phyloP scores from a whole-genome alignment of 2,113 vertebrate species.

The Oncorhynchus clarkii region DNA sequence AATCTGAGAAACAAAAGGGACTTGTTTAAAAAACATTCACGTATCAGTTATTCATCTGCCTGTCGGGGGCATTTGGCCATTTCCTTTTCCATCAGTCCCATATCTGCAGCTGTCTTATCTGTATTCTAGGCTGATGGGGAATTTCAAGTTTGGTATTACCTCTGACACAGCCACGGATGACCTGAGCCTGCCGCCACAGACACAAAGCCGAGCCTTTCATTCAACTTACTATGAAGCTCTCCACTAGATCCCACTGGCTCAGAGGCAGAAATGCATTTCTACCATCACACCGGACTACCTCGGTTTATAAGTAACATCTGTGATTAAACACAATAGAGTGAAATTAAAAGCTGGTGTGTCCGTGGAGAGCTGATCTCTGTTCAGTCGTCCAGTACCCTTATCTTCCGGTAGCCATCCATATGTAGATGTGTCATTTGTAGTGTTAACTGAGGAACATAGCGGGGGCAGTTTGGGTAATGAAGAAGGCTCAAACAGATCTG shows the following conservation, averaged over 20 bases:
- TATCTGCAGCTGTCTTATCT: slow-evolving; percentile 70
- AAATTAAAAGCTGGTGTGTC: neutral
- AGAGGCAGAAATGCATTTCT: slow-evolving; percentile 22
- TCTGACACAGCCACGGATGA: slow-evolving; percentile 65
- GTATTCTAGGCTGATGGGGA: slow-evolving; percentile 68
- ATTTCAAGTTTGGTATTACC: slow-evolving; percentile 72
- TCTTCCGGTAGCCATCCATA: slow-evolving; percentile 62
- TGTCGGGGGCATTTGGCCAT: slow-evolving; percentile 48
- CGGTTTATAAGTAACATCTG: neutral
- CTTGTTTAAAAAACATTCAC: slow-evolving; percentile 51
- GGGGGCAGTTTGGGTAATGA: slow-evolving; percentile 45
- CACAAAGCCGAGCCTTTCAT: slow-evolving; percentile 46
- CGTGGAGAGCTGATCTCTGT: neutral
- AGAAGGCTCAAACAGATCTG: slow-evolving; percentile 59
- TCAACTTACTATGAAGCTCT: slow-evolving; percentile 36
- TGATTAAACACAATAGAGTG: neutral
- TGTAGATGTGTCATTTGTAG: slow-evolving; percentile 67
- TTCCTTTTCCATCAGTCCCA: slow-evolving; percentile 67
- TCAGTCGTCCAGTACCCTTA: slow-evolving; percentile 53
- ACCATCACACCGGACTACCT: neutral
- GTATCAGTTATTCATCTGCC: slow-evolving; percentile 59
- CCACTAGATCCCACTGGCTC: slow-evolving; percentile 29
- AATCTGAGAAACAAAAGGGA: slow-evolving; percentile 14
- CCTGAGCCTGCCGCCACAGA: slow-evolving; percentile 27
- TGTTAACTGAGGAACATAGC: slow-evolving; percentile 65